Conservation (phyloP, 92 coral and sea anemone species). For the Palythoa grandis region DNA sequence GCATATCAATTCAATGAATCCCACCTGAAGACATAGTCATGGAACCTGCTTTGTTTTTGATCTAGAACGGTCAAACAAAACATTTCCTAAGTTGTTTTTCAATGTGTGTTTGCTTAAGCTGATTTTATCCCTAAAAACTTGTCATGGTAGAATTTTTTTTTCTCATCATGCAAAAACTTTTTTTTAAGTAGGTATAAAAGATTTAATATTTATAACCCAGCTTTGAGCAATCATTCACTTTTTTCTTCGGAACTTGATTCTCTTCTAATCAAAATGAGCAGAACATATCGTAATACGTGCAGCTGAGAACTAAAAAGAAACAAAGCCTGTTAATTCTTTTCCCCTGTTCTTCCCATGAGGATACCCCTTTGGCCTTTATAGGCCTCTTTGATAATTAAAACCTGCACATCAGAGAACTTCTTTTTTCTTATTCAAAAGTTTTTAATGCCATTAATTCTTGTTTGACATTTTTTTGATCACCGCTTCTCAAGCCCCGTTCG, state of each 20-base stretch:
- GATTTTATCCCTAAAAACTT: not conserved
- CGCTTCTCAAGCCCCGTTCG: too few relatives aligned
- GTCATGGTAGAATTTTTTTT: not conserved
- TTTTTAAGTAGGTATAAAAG: not conserved
- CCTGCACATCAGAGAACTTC: too few relatives aligned
- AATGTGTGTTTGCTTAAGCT: not conserved
- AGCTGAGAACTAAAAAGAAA: not conserved
- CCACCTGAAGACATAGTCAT: conserved; percentile 2
- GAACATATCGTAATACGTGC: not conserved
- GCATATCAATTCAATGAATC: conserved; percentile 24
- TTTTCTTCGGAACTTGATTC: not conserved
- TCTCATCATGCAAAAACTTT: not conserved
- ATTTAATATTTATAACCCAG: not conserved
- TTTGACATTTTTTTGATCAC: too few relatives aligned
- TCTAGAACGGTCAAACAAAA: not conserved
- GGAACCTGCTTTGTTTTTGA: conserved; percentile 25
- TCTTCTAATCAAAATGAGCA: not conserved
- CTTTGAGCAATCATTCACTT: not conserved
- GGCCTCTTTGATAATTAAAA: too few relatives aligned
- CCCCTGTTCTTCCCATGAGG: too few relatives aligned
- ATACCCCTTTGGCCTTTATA: too few relatives aligned
- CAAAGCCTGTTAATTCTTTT: not conserved
- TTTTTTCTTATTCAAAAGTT: too few relatives aligned
- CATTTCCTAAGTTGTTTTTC: not conserved
- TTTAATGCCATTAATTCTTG: too few relatives aligned